Evolutionary conservation across 92 coral and sea anemone species (phyloP).

Genomic region (Zoanthus sociatus): DNA sequence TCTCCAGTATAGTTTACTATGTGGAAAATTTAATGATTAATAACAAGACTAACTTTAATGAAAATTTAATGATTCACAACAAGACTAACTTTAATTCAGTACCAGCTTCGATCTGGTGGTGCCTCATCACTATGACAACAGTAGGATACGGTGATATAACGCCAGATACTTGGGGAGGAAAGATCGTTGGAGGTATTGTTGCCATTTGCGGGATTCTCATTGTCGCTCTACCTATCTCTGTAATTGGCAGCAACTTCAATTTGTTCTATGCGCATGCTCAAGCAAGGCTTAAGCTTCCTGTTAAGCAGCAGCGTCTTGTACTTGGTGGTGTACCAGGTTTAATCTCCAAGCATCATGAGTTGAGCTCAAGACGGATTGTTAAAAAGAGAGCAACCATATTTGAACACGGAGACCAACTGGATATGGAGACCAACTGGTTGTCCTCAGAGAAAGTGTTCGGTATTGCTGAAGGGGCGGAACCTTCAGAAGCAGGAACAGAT

Average conservation of each 20-base stretch:
- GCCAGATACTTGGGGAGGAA: slow-evolving; percentile 88
- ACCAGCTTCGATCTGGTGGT: slow-evolving; percentile 99
- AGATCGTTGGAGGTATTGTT: slow-evolving; percentile 93
- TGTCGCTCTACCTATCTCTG: slow-evolving; percentile 93
- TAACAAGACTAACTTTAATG: slow-evolving; percentile 66
- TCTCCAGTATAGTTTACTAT: slow-evolving; percentile 94
- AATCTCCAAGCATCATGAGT: slow-evolving; percentile 81
- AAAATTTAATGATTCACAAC: slow-evolving; percentile 55
- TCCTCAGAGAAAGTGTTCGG: slow-evolving; percentile 35
- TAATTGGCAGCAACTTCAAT: slow-evolving; percentile 92
- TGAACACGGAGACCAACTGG: slow-evolving; percentile 39
- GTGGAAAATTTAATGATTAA: slow-evolving; percentile 67
- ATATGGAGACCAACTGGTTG: slow-evolving; percentile 29
- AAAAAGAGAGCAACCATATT: slow-evolving; percentile 56
- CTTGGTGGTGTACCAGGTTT: slow-evolving; percentile 92
- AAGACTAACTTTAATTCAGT: slow-evolving; percentile 71
- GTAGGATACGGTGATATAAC: slow-evolving; percentile 97
- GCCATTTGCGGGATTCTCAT: slow-evolving; percentile 95
- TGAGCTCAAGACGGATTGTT: slow-evolving; percentile 84
- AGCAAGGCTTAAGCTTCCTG: slow-evolving; percentile 95
- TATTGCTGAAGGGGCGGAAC: slow-evolving; percentile 24
- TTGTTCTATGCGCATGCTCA: slow-evolving; percentile 96
- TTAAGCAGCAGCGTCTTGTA: slow-evolving; percentile 84
- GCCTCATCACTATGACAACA: slow-evolving; percentile 97
- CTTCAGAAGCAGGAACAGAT: slow-evolving; percentile 34